phyloP scores from a whole-genome alignment of 2,113 vertebrate genomes.

The Rallus limicola region DNA sequence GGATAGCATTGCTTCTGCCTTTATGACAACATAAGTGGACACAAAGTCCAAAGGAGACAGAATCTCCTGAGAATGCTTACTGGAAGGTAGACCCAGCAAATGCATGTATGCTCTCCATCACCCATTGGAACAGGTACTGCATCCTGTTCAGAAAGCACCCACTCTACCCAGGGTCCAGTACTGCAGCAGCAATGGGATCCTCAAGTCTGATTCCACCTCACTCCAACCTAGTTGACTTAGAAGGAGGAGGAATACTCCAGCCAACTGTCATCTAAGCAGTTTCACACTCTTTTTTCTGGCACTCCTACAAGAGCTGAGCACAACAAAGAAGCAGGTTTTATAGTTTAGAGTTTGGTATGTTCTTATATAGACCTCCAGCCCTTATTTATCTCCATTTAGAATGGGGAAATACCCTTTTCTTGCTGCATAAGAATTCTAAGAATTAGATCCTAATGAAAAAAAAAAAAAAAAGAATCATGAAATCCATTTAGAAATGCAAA shows the following conservation, averaged over 20 bases:
- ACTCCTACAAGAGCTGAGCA: not conserved
- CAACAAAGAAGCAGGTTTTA: not conserved
- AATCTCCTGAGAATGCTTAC: not conserved
- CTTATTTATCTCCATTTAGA: not conserved
- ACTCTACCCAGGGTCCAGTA: not conserved
- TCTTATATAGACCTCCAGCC: not conserved
- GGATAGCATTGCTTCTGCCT: not conserved
- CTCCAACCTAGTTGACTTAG: not conserved
- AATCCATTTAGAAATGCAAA: not conserved
- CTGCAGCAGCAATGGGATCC: not conserved
- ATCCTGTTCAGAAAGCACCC: not conserved
- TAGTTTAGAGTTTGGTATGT: not conserved
- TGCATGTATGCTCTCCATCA: not conserved
- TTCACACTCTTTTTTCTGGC: not conserved
- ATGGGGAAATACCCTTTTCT: not conserved
- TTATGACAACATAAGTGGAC: not conserved
- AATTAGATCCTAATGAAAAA: not conserved
- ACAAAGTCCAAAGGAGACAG: not conserved
- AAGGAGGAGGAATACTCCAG: not conserved
- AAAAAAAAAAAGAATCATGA: not conserved
- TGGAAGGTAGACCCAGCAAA: not conserved
- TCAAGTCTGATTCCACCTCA: not conserved
- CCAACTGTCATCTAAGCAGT: not conserved
- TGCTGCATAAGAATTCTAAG: not conserved
- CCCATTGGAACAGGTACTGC: not conserved